These are phyloP conservation scores for Sminthurides bifidus DNA, from an alignment of 1,140 invertebrate genomes.

Conservation along the genomic window DNA sequence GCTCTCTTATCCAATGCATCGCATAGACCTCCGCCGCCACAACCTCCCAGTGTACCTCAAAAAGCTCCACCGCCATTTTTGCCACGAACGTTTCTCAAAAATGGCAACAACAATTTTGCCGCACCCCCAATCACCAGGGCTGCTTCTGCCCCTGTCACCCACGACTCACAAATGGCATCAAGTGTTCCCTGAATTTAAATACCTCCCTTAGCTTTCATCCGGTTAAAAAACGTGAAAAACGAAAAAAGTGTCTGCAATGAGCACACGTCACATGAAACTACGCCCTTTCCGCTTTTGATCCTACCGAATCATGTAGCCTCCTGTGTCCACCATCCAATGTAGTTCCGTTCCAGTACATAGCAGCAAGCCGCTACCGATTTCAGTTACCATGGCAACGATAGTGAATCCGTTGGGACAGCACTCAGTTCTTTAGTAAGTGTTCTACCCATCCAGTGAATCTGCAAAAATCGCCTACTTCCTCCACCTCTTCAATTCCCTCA, in stretches of 20 bases:
- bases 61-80: neutral
- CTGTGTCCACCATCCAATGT: neutral
- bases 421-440: too few species aligned
- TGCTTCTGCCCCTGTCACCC: conserved; percentile 1
- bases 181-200: conserved; percentile 2
- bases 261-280: too few species aligned
- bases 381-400: too few species aligned
- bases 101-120: conserved; percentile 30
- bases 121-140: too few species aligned
- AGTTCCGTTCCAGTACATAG: too few species aligned
- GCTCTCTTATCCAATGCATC: conserved; percentile 9
- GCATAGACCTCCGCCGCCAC: neutral
- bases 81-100: conserved; percentile 19
- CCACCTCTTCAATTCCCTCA: too few species aligned
- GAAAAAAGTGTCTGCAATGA: neutral
- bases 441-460: too few species aligned
- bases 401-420: too few species aligned
- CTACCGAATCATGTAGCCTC: too few species aligned
- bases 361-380: too few species aligned
- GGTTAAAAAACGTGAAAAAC: neutral
- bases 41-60: neutral
- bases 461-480: too few species aligned
- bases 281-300: too few species aligned
- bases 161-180: neutral
- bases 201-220: neutral